phyloP scores from a whole-genome alignment of 2,888 invertebrate species.

The Sinodicranocentrus sp. region DNA sequence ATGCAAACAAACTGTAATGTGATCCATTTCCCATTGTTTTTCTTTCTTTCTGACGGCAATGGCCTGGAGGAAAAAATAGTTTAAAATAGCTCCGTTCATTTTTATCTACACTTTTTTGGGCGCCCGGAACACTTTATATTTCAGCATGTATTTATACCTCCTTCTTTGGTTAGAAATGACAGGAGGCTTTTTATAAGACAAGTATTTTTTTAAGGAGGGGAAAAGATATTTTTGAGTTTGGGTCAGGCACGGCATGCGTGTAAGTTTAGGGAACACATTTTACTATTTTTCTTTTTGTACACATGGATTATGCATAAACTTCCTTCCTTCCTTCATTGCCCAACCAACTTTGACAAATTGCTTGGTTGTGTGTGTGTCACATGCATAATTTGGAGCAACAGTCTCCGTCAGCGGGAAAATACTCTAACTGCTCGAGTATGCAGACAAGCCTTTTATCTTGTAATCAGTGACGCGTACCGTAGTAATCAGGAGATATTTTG shows the following conservation, averaged over 20 bases:
- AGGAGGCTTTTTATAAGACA: too few relatives aligned
- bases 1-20: slow-evolving; percentile 28
- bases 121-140: too few relatives aligned
- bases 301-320: slow-evolving; percentile 35
- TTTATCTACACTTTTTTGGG: too few relatives aligned
- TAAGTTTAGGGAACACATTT: too few relatives aligned
- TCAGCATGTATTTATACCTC: too few relatives aligned
- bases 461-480: slow-evolving; percentile 21
- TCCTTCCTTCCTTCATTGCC: slow-evolving; percentile 47
- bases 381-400: slow-evolving; percentile 49
- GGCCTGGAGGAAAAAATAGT: too few relatives aligned
- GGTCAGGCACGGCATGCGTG: too few relatives aligned
- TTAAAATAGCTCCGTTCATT: too few relatives aligned
- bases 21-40: slow-evolving; percentile 5
- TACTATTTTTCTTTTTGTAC: neutral
- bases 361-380: slow-evolving; percentile 40
- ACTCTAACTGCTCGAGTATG: neutral
- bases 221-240: too few relatives aligned
- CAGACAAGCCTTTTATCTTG: slow-evolving; percentile 37
- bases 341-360: slow-evolving; percentile 48
- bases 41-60: too few relatives aligned
- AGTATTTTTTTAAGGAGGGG: too few relatives aligned
- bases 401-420: slow-evolving; percentile 7
- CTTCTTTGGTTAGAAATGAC: too few relatives aligned
- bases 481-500: slow-evolving; percentile 20